Evolutionary conservation across 2,113 vertebrate species (phyloP).

Genomic region (Pituophis catenifer): DNA sequence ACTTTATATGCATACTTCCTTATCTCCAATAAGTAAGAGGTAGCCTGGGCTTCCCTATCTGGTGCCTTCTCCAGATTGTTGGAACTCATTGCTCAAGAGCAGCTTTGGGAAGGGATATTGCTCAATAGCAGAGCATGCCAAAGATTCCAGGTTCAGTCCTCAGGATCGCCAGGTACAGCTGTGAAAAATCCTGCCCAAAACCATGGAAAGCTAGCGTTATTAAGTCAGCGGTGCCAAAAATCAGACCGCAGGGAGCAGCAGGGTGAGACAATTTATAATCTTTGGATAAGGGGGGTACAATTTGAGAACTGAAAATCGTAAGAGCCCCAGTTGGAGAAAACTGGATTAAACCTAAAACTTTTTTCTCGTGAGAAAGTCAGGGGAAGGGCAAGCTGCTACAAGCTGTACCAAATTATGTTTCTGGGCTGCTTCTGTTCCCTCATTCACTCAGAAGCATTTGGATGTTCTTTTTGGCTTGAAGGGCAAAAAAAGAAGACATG

Average conservation of each 20-base stretch:
- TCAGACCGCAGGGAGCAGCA: neutral
- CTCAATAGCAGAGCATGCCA: neutral
- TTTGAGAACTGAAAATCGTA: neutral
- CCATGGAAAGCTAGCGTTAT: neutral
- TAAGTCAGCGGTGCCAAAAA: neutral
- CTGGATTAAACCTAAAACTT: neutral
- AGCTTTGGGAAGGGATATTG: neutral
- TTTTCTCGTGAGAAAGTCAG: neutral
- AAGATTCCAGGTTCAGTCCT: neutral
- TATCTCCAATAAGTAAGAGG: neutral
- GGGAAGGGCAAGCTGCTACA: neutral
- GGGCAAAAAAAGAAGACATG: neutral
- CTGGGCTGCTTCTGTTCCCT: neutral
- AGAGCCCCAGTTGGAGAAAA: neutral
- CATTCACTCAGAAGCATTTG: neutral
- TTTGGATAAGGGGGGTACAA: neutral
- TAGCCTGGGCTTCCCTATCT: neutral
- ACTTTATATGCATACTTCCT: neutral
- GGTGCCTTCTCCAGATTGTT: neutral
- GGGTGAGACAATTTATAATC: neutral
- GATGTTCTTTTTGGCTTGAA: neutral
- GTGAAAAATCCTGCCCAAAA: neutral
- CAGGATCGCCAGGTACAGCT: neutral
- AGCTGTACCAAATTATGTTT: neutral
- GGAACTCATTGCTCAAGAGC: neutral